Percentiles rank a stretch among this genome's conserved stretches.
Evolutionary conservation across 2,113 vertebrate species (phyloP).

Genomic region (Pachyramphus minor): DNA sequence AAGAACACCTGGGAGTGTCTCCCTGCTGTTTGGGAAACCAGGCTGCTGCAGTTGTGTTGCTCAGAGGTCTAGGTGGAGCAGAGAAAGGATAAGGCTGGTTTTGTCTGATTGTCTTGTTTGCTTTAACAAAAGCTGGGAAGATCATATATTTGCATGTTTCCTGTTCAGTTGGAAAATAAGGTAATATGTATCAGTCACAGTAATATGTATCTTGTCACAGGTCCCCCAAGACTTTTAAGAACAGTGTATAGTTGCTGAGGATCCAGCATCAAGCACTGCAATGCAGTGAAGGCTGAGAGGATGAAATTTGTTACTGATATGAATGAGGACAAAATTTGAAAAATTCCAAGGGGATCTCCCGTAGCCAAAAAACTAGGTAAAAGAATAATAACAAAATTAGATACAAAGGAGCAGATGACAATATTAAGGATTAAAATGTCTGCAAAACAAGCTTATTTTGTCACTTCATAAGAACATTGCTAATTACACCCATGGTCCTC

Average conservation of each 20-base stretch:
- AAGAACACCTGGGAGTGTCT: background rate
- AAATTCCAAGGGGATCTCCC: background rate
- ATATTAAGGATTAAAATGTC: background rate
- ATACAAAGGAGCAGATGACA: background rate
- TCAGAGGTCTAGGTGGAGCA: rapidly evolving
- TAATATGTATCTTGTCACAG: background rate
- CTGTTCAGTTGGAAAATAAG: background rate
- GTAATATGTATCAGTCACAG: no score
- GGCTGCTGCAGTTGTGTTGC: background rate
- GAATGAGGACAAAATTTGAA: background rate
- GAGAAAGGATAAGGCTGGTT: background rate
- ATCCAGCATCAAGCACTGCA: background rate
- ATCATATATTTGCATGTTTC: background rate
- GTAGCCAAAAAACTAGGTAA: background rate
- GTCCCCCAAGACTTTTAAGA: background rate
- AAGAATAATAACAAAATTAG: background rate
- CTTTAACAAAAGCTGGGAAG: background rate
- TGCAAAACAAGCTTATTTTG: background rate
- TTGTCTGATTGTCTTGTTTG: background rate
- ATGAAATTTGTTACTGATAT: background rate
- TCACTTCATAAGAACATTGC: background rate
- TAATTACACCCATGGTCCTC: background rate
- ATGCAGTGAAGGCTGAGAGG: background rate
- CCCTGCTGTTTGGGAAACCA: background rate
- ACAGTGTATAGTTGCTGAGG: background rate